These are phyloP conservation scores for Megaceryle maxima DNA, from an alignment of 2,113 vertebrate genomes.

Conservation along the genomic window DNA sequence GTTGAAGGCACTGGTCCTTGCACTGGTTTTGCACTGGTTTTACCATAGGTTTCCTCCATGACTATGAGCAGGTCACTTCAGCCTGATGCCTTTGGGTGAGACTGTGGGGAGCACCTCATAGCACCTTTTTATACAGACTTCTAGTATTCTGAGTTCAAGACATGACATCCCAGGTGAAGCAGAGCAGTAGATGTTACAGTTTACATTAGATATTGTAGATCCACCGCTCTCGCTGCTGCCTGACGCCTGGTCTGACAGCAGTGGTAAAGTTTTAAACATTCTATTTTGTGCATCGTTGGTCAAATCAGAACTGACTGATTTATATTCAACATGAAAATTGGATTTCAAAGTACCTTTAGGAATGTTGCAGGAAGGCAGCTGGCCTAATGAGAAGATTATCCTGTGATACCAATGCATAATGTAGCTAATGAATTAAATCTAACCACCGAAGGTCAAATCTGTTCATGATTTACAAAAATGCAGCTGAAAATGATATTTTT, in stretches of 20 bases:
- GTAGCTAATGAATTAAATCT: slow-evolving; percentile 19
- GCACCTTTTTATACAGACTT: rapidly evolving
- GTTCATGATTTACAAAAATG: neutral
- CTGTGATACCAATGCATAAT: neutral
- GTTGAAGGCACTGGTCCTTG: rapidly evolving
- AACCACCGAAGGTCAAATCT: neutral
- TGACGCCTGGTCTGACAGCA: neutral
- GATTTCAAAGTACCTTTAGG: neutral
- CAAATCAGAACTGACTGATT: neutral
- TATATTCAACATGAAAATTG: neutral
- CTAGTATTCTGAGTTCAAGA: neutral
- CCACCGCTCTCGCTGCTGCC: neutral
- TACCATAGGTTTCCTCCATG: neutral
- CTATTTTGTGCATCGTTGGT: neutral
- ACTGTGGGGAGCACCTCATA: rapidly evolving
- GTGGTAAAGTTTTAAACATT: neutral
- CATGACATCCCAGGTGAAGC: neutral
- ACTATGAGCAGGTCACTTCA: too few relatives aligned
- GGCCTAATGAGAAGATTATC: neutral
- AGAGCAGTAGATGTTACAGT: rapidly evolving
- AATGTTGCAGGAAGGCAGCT: neutral
- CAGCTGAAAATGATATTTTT: neutral
- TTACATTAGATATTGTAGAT: rapidly evolving
- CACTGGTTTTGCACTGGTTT: rapidly evolving
- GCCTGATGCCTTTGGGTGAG: too few relatives aligned